Conservation (phyloP, 2,113 vertebrate genomes). For the Petaurus breviceps region DNA sequence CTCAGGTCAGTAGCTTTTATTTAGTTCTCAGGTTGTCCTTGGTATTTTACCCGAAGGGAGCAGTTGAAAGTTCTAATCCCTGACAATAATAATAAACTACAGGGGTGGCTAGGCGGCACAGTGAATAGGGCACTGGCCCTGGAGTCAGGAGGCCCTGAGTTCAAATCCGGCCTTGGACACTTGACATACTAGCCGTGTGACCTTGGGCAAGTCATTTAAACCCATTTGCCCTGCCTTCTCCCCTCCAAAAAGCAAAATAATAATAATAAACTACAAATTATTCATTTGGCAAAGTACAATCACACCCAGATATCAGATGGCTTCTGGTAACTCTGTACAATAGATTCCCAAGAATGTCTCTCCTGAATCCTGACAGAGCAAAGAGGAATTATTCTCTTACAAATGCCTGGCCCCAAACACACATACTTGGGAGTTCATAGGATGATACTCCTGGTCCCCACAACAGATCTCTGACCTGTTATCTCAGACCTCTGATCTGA, state of each 20-base stretch:
- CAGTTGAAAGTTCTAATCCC: background rate
- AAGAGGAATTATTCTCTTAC: background rate
- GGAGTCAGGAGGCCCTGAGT: no score
- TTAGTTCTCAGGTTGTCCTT: background rate
- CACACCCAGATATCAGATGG: no score
- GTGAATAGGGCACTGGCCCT: no score
- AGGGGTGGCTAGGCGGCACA: no score
- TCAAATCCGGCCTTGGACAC: no score
- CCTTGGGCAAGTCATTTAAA: no score
- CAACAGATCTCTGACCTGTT: background rate
- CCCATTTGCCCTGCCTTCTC: no score
- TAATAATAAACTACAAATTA: no score
- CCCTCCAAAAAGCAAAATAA: background rate
- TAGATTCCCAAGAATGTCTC: background rate
- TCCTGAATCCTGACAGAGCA: background rate
- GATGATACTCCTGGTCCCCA: background rate
- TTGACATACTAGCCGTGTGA: no score
- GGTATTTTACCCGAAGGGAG: background rate
- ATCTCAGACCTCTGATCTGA: background rate
- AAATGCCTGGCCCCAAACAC: background rate
- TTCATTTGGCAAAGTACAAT: no score
- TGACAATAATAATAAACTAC: background rate
- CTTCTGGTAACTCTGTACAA: background rate
- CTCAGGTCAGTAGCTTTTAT: no score
- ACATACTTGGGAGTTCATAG: background rate